Conservation (phyloP, 2,113 vertebrate genomes). For the Telmatochromis sp. region DNA sequence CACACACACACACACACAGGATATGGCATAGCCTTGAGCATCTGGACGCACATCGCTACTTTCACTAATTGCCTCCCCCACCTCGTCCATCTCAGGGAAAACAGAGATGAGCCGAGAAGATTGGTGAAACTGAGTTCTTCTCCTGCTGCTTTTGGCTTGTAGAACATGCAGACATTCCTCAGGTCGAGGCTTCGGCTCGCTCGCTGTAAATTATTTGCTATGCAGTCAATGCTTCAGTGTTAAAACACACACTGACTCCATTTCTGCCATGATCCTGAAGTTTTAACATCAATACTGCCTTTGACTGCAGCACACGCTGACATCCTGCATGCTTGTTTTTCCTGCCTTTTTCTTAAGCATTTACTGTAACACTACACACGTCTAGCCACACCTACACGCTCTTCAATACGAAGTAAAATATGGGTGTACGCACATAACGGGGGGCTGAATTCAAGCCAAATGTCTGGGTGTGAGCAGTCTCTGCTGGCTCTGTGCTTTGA, state of each 20-base stretch:
- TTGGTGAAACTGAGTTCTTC: not conserved
- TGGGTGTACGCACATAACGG: not conserved
- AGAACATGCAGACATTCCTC: conserved; percentile 6
- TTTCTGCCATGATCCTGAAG: not conserved
- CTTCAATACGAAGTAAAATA: not conserved
- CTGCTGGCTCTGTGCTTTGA: not conserved
- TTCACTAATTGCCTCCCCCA: conserved; percentile 35
- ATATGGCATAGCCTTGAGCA: not conserved
- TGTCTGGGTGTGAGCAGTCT: not conserved
- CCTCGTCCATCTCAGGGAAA: not conserved
- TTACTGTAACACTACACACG: not conserved
- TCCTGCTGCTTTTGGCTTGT: not conserved
- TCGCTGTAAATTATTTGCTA: conserved; percentile 31
- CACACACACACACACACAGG: not conserved
- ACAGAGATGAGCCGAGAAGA: not conserved
- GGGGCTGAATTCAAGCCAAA: not conserved
- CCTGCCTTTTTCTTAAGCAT: not conserved
- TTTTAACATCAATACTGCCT: not conserved
- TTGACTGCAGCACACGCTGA: not conserved
- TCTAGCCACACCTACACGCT: not conserved
- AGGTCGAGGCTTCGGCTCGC: not conserved
- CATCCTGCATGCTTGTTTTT: conserved; percentile 2
- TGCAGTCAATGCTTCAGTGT: not conserved
- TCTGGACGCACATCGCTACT: conserved; percentile 21
- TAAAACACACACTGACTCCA: not conserved